Evolutionary conservation across 2,888 invertebrate species (phyloP).

Genomic region (Nezara viridula): DNA sequence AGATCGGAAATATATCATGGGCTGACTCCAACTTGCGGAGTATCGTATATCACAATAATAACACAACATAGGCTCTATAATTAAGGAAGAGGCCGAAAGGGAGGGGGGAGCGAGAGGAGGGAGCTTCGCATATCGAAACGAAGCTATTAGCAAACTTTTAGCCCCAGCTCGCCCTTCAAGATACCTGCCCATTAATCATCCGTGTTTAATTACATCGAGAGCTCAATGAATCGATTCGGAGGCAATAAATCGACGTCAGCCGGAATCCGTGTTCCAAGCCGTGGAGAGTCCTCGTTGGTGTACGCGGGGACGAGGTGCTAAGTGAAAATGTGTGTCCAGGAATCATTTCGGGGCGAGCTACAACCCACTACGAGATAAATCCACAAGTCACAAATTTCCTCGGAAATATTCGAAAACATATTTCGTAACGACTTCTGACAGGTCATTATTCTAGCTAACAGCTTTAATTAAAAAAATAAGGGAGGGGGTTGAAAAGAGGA

Average conservation of each 20-base stretch:
- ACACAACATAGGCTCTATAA: background rate
- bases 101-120: background rate
- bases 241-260: conserved; percentile 15
- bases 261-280: background rate
- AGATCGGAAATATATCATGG: background rate
- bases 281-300: background rate
- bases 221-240: background rate
- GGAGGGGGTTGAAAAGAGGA: background rate
- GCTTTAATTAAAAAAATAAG: conserved; percentile 34
- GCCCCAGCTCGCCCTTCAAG: background rate
- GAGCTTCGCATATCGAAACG: conserved; percentile 13
- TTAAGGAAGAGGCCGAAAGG: conserved; percentile 3
- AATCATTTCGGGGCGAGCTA: background rate
- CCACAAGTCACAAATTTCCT: background rate
- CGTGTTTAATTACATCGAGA: conserved; percentile 8
- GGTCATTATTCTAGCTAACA: conserved; percentile 28
- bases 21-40: background rate
- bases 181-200: conserved; percentile 42
- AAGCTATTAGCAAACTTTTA: conserved; percentile 42
- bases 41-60: conserved; percentile 35
- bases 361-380: background rate
- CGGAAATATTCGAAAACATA: conserved; percentile 9
- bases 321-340: conserved; percentile 18
- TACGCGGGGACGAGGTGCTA: background rate
- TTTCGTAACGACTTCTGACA: conserved; percentile 26